These are phyloP conservation scores for Ibidorhyncha struthersii DNA, from an alignment of 2,113 vertebrate species.

Conservation along the genomic window DNA sequence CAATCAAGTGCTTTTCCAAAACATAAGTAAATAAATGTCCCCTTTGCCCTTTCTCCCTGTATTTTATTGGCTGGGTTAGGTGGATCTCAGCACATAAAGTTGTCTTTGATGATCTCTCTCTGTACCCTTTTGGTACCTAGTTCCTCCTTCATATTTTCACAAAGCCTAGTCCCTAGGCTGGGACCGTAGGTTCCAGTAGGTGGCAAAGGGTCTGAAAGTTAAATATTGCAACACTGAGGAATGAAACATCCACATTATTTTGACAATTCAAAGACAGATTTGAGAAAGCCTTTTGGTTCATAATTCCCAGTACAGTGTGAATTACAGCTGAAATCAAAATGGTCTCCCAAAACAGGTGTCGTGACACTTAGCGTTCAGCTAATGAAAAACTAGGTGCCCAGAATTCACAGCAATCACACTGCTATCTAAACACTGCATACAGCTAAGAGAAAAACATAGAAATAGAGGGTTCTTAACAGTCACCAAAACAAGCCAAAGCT, in stretches of 20 bases:
- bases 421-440: background rate
- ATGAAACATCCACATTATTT: background rate
- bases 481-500: background rate
- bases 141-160: background rate
- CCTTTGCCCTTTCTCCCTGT: background rate
- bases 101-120: background rate
- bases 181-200: background rate
- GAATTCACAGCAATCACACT: background rate
- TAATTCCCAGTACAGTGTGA: background rate
- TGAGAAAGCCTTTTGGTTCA: background rate
- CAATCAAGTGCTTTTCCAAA: background rate
- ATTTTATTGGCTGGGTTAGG: background rate
- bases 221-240: background rate
- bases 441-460: background rate
- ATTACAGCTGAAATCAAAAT: background rate
- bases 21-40: background rate
- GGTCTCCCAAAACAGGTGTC: fast-evolving
- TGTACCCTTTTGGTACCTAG: background rate
- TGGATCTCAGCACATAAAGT: background rate
- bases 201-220: background rate
- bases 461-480: background rate
- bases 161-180: background rate
- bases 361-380: background rate
- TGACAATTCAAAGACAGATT: background rate
- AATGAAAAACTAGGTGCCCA: background rate